Base-by-base conservation (phyloP, 2,797 vertebrate species). In the Hafferia zeledoni region DNA sequence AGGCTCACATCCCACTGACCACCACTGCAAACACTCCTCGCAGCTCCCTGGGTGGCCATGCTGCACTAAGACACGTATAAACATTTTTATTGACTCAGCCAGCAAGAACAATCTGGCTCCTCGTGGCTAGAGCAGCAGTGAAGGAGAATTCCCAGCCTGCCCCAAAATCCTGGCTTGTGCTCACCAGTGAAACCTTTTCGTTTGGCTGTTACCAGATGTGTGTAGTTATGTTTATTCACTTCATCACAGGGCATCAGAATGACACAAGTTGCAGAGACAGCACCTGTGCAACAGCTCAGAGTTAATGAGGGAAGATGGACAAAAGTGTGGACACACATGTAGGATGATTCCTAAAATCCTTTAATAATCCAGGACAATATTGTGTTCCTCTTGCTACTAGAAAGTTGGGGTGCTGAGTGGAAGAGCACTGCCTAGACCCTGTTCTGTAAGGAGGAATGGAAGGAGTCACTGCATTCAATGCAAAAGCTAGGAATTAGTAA, bases 71-170 rank as follows among this genome's bases (percentile, higher is more conserved):
- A 87, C 83, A 71, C 28, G n/a, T 71, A 87, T 57, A 89, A 96
- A 96, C 79, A 88, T 68, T 92, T 95, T 75, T 85, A 92, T 86
- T 95, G 89, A 91, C 91, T 96, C 79, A 91, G 60, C 23, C 89
- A 92, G 79, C 79, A 91, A 75, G 87, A 96, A 71, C 46, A 60
- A 56, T 85, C 43, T 83, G 88, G 69, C 72, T 83, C 90, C 4
- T 57, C 28, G 46, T 57, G 1, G 0, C 39, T n/a, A 68, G 71
- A 71, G 28, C 27, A 72, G 57, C 50, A 76, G 37, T 6, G 74
- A 75, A 46, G 31, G 35, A 78, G 57, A 50, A 55, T 86, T 65
- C 91, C 20, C 75, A 61, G 39, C n/a, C 57, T 83, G 17, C 76
- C 82, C 61, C 75, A 59, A 61, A 91, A 52, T 16, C 77, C 41